Evolutionary conservation across 2,888 invertebrate species (phyloP), one percentile per base, ranked within the genome.

Genomic region (Holacanthella duospinosa): DNA sequence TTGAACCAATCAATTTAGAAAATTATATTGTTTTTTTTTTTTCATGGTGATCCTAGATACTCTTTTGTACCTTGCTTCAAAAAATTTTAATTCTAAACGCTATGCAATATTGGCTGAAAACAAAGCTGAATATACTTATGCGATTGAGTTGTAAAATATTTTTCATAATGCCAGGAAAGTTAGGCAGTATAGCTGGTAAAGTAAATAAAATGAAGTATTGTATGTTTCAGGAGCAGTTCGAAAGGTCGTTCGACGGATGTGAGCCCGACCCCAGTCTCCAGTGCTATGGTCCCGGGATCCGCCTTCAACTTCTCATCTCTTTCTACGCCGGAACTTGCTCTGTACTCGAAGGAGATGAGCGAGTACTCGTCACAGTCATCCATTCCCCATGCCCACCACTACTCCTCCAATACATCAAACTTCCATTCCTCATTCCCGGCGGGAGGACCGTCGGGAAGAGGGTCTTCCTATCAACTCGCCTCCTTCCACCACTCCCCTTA

Each of bases 241-340:
- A 48, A 48, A 21, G n/a, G 21, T 48, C 48, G 48, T 26, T 9
- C 27, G 3, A 55, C 6, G 12, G 55, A 27, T 12, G 29, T 16
- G 29, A n/a, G 29, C 6, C 6, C 25, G 19, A 29, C 29, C 29
- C 29, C 57, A 29, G 28, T 29, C 29, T n/a, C 29, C 24, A 27
- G 9, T 4, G 57, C 6, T n/a, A 25, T 21, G 12, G 29, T 27
- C n/a, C 29, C 57, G 6, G 57, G 57, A 21, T 4, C 88, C 78
- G 89, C 90, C 59, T 91, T 90, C 74, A 90, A 89, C 76, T 91
- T 89, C 60, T 70, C 73, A 6, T 66, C 68, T 9, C 61, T 72
- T 25, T 63, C 69, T 1, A 65, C 70, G 0, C 70, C 68, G 12
- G 68, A 70, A 26, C 43, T 72, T 53, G 68, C 69, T 12, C 61